These are phyloP conservation scores for Daphoenositta chrysoptera DNA, from an alignment of 2,113 vertebrate species.

Conservation along the genomic window DNA sequence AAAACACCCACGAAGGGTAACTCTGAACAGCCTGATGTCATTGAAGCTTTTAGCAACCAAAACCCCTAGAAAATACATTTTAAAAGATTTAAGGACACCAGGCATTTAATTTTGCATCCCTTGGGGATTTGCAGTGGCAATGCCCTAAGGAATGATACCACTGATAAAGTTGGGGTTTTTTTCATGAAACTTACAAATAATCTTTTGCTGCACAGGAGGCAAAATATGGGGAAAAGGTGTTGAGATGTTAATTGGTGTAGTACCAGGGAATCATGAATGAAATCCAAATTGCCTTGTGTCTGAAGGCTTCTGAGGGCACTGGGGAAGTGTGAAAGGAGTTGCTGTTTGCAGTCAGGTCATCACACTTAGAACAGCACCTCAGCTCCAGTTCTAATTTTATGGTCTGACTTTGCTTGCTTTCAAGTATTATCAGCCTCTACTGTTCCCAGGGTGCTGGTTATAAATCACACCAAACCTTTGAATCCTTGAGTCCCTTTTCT, in stretches of 20 bases:
- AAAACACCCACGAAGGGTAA: background rate
- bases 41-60: background rate
- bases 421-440: background rate
- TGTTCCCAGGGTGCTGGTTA: background rate
- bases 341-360: background rate
- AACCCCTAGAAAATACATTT: background rate
- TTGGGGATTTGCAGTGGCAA: background rate
- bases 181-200: background rate
- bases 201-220: background rate
- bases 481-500: background rate
- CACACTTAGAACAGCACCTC: background rate
- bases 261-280: background rate
- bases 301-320: background rate
- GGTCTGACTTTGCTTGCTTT: background rate
- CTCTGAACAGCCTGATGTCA: background rate
- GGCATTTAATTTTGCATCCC: background rate
- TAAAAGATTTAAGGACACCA: background rate
- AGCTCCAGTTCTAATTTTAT: background rate
- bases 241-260: background rate
- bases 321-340: background rate
- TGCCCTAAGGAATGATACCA: background rate
- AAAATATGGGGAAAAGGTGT: background rate
- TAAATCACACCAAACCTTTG: background rate
- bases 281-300: background rate
- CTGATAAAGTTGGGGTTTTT: background rate